Conservation (phyloP, 2,797 vertebrate genomes). For the Echiichthys vipera region DNA sequence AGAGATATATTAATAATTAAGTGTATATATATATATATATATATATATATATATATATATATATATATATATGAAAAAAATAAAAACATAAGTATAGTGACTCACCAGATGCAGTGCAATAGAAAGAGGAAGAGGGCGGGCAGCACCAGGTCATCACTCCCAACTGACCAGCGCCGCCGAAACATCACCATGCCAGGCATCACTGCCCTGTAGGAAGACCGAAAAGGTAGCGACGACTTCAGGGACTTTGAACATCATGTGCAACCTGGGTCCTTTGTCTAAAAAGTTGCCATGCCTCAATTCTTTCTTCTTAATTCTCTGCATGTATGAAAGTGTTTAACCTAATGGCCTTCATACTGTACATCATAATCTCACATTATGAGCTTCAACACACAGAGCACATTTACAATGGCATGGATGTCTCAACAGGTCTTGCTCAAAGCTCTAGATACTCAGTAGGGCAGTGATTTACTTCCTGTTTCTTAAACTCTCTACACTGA, state of each 20-base stretch:
- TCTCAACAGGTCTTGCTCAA: conserved; percentile 7
- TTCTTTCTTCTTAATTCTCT: neutral
- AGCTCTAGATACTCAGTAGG: conserved; percentile 8
- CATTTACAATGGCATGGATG: neutral
- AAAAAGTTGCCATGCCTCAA: neutral
- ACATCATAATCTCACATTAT: neutral
- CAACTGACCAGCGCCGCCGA: conserved; percentile 99
- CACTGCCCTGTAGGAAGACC: conserved; percentile 82
- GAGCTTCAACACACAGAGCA: conserved; percentile 1
- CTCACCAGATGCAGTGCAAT: conserved; percentile 98
- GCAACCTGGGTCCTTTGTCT: neutral
- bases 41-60: neutral
- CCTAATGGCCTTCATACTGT: neutral
- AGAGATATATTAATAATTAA: neutral
- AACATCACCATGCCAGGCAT: conserved; percentile 99
- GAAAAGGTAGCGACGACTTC: conserved; percentile 22
- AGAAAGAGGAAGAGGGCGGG: conserved; percentile 98
- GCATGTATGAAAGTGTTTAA: neutral
- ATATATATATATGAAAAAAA: neutral
- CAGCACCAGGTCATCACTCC: conserved; percentile 99
- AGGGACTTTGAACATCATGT: conserved; percentile 21
- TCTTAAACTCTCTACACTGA: conserved; percentile 33
- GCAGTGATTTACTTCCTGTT: conserved; percentile 3
- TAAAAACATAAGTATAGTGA: conserved; percentile 24
- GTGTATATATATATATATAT: neutral